phyloP scores from a whole-genome alignment of 2,888 invertebrate species.

The Flexamia atlantica region DNA sequence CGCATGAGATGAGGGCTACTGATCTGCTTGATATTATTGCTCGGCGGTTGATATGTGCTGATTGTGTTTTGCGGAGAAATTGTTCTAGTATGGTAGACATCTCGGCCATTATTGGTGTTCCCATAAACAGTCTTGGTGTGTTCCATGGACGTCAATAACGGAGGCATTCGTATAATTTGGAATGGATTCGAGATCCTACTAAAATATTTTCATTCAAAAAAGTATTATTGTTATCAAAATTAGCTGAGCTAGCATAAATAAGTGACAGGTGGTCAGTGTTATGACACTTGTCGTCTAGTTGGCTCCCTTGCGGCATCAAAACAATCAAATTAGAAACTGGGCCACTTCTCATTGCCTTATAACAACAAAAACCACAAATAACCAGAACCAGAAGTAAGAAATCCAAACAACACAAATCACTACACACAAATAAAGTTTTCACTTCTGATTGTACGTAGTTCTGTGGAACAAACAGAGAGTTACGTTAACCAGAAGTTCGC shows the following conservation, averaged over 20 bases:
- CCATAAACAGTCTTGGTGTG: constrained; percentile 72
- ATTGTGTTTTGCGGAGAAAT: constrained; percentile 65
- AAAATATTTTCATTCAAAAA: constrained; percentile 43
- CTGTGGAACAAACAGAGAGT: constrained; percentile 11
- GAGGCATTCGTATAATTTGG: constrained; percentile 73
- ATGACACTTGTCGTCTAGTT: constrained; percentile 64
- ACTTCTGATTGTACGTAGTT: constrained; percentile 12
- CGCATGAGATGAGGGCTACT: constrained; percentile 66
- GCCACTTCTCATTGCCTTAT: constrained; percentile 63
- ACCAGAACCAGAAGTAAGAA: background rate
- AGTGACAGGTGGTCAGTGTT: constrained; percentile 62
- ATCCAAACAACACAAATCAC: constrained; percentile 19
- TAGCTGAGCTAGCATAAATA: constrained; percentile 6
- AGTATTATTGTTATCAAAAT: constrained; percentile 3
- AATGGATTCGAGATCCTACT: constrained; percentile 68
- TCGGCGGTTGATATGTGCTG: constrained; percentile 68
- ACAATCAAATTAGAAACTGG: constrained; percentile 61
- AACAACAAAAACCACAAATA: constrained; percentile 40
- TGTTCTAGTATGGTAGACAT: constrained; percentile 69
- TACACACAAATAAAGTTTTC: background rate
- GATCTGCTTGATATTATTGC: constrained; percentile 67
- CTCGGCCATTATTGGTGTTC: constrained; percentile 72
- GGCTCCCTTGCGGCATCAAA: constrained; percentile 65
- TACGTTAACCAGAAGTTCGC: constrained; percentile 58
- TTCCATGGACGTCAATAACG: constrained; percentile 74